phyloP scores from a whole-genome alignment of 2,888 invertebrate species.

The Caenorhabditis sinica region DNA sequence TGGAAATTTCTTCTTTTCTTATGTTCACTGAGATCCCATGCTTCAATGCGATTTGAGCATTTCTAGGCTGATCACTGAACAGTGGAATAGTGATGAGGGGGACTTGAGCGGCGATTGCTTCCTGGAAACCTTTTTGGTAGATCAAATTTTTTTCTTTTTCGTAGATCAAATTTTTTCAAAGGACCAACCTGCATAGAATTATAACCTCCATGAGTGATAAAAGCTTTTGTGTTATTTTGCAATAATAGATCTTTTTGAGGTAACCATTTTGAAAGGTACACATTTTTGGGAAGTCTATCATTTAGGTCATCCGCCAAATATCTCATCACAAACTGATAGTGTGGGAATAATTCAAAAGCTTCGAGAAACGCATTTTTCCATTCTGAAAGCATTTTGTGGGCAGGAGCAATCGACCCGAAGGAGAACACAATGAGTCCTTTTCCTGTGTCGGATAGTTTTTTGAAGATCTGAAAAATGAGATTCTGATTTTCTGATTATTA shows the following conservation, averaged over 20 bases:
- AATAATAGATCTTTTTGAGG: slow-evolving; percentile 80
- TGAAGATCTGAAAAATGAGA: slow-evolving; percentile 55
- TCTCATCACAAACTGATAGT: slow-evolving; percentile 74
- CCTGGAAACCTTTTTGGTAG: no score
- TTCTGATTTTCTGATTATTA: no score
- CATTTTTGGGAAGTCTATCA: slow-evolving; percentile 67
- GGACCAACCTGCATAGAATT: slow-evolving; percentile 87
- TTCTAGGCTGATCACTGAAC: slow-evolving; percentile 76
- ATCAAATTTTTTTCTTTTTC: no score
- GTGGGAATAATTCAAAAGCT: slow-evolving; percentile 72
- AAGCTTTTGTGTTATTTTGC: slow-evolving; percentile 88
- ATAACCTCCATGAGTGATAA: slow-evolving; percentile 89
- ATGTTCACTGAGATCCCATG: slow-evolving; percentile 70
- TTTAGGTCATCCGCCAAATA: slow-evolving; percentile 68
- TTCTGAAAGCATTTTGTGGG: slow-evolving; percentile 66
- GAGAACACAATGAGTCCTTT: slow-evolving; percentile 76
- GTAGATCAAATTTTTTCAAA: neutral
- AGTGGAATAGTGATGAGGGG: slow-evolving; percentile 74
- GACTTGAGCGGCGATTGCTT: slow-evolving; percentile 71
- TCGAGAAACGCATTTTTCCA: slow-evolving; percentile 68
- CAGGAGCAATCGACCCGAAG: slow-evolving; percentile 75
- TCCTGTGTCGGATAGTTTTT: slow-evolving; percentile 66
- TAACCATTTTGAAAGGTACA: slow-evolving; percentile 75
- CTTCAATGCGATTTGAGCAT: slow-evolving; percentile 72
- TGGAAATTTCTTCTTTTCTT: slow-evolving; percentile 51